phyloP scores from a whole-genome alignment of 2,797 vertebrate species.

The Sebastolobus altivelis region DNA sequence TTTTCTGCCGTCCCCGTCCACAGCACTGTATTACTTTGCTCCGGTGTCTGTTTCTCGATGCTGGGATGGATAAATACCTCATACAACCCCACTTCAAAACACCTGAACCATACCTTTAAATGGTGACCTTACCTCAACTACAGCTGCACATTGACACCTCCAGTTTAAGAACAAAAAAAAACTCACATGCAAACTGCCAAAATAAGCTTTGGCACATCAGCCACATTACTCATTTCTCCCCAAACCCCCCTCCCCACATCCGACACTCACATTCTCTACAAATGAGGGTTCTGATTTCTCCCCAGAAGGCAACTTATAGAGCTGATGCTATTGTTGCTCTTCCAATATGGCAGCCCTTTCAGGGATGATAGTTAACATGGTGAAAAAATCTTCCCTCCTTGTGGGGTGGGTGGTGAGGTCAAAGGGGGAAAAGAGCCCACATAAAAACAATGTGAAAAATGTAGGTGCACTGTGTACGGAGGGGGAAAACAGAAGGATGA shows the following conservation, averaged over 20 bases:
- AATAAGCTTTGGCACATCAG: constrained; percentile 15
- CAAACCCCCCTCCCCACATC: neutral
- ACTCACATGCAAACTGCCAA: neutral
- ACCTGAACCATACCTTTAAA: neutral
- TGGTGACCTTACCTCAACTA: constrained; percentile 5
- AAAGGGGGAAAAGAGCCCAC: constrained; percentile 4
- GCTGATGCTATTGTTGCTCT: constrained; percentile 36
- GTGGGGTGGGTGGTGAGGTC: constrained; percentile 8
- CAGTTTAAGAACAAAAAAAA: neutral
- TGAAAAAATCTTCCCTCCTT: constrained; percentile 31
- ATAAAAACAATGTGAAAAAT: constrained; percentile 26
- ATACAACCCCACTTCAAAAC: no score
- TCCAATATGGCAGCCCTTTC: constrained; percentile 18
- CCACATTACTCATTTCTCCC: constrained; percentile 7
- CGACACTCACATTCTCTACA: constrained; percentile 4
- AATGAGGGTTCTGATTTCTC: constrained; percentile 43
- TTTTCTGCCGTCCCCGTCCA: no score
- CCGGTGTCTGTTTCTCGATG: no score
- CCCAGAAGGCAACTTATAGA: constrained; percentile 33
- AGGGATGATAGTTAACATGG: constrained; percentile 20
- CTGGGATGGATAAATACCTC: no score
- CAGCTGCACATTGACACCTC: neutral
- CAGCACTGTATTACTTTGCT: no score
- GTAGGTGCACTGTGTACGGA: constrained; percentile 4
- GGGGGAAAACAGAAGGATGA: constrained; percentile 16